A percentile compares a stretch with the other conserved stretches of the same genome.
These are phyloP conservation scores for Brachyistius frenatus DNA, from an alignment of 2,113 vertebrate species.

Conservation along the genomic window DNA sequence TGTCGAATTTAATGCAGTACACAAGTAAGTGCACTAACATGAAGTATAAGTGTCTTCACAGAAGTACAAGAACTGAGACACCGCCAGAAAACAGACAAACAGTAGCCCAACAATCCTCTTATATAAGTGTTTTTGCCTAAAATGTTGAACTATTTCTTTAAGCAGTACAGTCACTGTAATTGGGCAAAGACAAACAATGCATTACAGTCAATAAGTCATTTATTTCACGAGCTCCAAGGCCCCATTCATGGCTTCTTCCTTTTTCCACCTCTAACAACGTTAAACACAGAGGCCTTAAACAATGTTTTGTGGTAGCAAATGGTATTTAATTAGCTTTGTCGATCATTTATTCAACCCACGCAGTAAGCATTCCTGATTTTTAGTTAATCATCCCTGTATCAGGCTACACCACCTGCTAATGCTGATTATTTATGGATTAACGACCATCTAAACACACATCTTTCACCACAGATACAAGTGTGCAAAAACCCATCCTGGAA, in stretches of 20 bases:
- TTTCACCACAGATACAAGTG: background rate
- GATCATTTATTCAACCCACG: conserved; percentile 63
- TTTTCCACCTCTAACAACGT: conserved; percentile 5
- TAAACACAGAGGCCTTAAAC: conserved; percentile 43
- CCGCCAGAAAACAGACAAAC: too few relatives aligned
- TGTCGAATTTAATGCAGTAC: too few relatives aligned
- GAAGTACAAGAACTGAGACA: too few relatives aligned
- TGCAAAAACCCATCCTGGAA: background rate
- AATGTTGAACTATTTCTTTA: background rate
- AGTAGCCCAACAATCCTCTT: background rate
- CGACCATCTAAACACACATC: conserved; percentile 32
- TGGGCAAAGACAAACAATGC: background rate
- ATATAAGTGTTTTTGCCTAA: background rate
- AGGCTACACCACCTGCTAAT: conserved; percentile 47
- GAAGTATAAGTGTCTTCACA: too few relatives aligned
- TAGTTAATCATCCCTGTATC: conserved; percentile 68
- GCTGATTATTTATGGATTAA: conserved; percentile 68
- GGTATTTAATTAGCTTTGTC: conserved; percentile 75
- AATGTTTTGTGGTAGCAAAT: conserved; percentile 50
- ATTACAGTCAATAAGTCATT: conserved; percentile 14
- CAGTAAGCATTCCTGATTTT: conserved; percentile 70
- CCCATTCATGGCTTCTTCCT: background rate
- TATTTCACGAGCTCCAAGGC: conserved; percentile 14
- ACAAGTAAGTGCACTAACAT: too few relatives aligned
- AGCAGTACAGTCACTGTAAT: background rate